Base-by-base conservation (phyloP, 2,888 invertebrate species). In the Idaea dimidiata region DNA sequence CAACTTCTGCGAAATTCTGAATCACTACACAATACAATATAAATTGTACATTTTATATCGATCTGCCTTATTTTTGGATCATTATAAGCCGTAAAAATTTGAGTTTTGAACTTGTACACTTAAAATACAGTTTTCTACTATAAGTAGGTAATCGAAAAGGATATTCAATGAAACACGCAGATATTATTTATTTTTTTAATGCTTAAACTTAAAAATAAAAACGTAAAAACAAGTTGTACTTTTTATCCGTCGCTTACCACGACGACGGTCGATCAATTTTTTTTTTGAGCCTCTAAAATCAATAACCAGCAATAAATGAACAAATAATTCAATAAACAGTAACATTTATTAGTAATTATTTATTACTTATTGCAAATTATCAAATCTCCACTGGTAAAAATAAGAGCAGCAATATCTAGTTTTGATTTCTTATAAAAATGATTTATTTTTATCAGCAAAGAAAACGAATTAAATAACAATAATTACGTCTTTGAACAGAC, bases 401-500 rank as follows among this genome's bases (percentile, higher is more conserved):
- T 56, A 56, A 17, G 6, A 18, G 17, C 17, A 54, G 7, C 18
- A 56, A 56, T 56, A 7, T 56, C 18, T 24, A 24, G 24, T 24
- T 24, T 24, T 24, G 24, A 24, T 17, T 17, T 17, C 14, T 17
- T 17, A 18, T 56, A 53, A 43, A 17, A 57, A 60, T 56, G 24
- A 24, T 24, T 24, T 24, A 63, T 61, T 59, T 63, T 64, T 61
- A 64, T 54, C 66, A 68, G 66, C 59, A 63, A 65, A 60, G 31
- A 59, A 60, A 16, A 60, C 18, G 53, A 59, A 61, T 61, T 55
- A 60, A 61, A 58, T 60, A 60, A 66, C 53, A 66, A 62, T 24
- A 24, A 24, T 32, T 59, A 24, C 70, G 70, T 70, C 70, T 68
- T 70, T 67, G 60, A 70, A 70, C 69, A 67, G 71, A 71, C 69